phyloP scores from a whole-genome alignment of 2,113 vertebrate species.

The Ailuropoda melanoleuca region DNA sequence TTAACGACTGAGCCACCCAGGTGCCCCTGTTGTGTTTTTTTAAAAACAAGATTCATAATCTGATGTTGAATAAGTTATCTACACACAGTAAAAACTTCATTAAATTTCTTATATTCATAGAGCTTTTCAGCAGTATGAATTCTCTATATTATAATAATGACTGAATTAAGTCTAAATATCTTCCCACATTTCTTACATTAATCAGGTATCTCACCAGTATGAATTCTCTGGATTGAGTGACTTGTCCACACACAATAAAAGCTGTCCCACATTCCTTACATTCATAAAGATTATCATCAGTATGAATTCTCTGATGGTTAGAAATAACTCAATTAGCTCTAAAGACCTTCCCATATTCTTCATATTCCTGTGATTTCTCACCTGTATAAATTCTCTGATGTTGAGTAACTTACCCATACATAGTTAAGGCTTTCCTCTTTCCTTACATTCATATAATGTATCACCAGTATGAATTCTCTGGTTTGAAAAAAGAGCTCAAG shows the following conservation, averaged over 20 bases:
- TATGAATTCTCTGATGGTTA: not conserved
- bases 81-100: not conserved
- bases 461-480: conserved; percentile 60
- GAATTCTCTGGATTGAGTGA: not conserved
- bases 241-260: not conserved
- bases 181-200: not conserved
- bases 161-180: not conserved
- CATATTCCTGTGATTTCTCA: not conserved
- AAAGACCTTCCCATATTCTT: not conserved
- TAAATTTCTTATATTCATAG: not conserved
- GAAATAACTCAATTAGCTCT: not conserved
- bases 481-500: not conserved
- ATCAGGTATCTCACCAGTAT: not conserved
- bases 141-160: conserved; percentile 1
- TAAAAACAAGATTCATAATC: not conserved
- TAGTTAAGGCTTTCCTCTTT: not conserved
- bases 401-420: not conserved
- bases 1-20: too few species aligned
- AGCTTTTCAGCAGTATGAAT: conserved; percentile 35
- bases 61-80: not conserved
- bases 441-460: not conserved
- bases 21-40: not conserved
- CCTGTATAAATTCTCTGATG: not conserved
- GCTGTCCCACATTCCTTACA: not conserved
- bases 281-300: not conserved